Evolutionary conservation across 2,888 invertebrate genomes (phyloP).

Genomic region (Arrhopalites spinosus): DNA sequence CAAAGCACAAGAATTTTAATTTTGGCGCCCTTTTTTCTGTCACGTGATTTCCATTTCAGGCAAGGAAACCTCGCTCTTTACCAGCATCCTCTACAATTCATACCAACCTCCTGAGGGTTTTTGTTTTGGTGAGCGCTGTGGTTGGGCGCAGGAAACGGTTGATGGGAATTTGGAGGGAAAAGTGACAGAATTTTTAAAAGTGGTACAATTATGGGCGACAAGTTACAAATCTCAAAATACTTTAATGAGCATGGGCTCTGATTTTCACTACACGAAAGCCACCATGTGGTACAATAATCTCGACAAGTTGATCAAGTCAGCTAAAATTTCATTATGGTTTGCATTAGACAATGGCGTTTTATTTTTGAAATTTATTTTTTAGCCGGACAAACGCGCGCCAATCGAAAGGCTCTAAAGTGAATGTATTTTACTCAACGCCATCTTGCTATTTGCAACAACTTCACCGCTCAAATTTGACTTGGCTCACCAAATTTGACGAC

Average conservation of each 20-base stretch:
- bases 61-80: too few relatives aligned
- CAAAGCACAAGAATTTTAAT: too few relatives aligned
- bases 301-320: not conserved
- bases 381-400: slow-evolving; percentile 63
- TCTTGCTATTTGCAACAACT: slow-evolving; percentile 82
- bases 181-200: not conserved
- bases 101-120: not conserved
- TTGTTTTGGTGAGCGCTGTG: not conserved
- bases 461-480: slow-evolving; percentile 69
- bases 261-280: not conserved
- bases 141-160: not conserved
- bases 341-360: too few relatives aligned
- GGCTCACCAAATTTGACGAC: slow-evolving; percentile 78
- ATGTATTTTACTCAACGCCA: slow-evolving; percentile 80
- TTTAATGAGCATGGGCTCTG: not conserved
- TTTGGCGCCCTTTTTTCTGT: slow-evolving; percentile 56
- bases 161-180: not conserved
- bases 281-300: not conserved
- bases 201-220: not conserved
- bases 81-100: too few relatives aligned
- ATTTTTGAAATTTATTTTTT: too few relatives aligned
- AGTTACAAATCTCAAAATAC: not conserved
- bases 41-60: too few relatives aligned
- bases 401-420: slow-evolving; percentile 68
- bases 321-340: not conserved